Evolutionary conservation across 2,888 invertebrate species (phyloP).

Genomic region (Protodeltote pygarga): DNA sequence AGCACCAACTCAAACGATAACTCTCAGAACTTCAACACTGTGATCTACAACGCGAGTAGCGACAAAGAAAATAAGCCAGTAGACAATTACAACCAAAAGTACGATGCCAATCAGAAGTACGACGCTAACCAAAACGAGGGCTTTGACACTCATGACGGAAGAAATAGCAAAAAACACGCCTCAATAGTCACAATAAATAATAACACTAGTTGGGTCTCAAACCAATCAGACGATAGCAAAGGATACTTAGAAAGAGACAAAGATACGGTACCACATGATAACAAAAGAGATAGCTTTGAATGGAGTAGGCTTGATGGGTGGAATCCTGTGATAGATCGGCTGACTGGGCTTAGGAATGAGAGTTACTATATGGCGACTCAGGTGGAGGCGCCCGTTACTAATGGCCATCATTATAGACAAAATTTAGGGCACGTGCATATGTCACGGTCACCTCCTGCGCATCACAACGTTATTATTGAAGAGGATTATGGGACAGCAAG

Average conservation of each 20-base stretch:
- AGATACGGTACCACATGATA: conserved; percentile 80
- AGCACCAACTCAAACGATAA: conserved; percentile 77
- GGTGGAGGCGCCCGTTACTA: conserved; percentile 85
- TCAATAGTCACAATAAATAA: conserved; percentile 83
- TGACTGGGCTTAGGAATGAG: conserved; percentile 94
- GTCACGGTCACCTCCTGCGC: conserved; percentile 80
- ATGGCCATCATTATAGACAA: conserved; percentile 76
- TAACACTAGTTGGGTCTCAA: conserved; percentile 83
- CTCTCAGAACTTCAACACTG: conserved; percentile 80
- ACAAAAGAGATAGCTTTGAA: conserved; percentile 85
- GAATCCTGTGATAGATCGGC: conserved; percentile 96
- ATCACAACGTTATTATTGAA: conserved; percentile 89
- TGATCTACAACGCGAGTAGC: conserved; percentile 77
- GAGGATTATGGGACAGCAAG: conserved; percentile 85
- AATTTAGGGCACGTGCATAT: conserved; percentile 77
- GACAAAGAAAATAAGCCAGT: conserved; percentile 77
- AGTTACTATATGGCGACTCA: conserved; percentile 96
- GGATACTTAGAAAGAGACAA: conserved; percentile 82
- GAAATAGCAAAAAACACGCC: conserved; percentile 77
- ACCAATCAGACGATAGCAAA: conserved; percentile 83
- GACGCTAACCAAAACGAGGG: conserved; percentile 62
- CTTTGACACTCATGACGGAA: conserved; percentile 66
- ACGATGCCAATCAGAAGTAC: conserved; percentile 58
- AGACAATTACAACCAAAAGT: conserved; percentile 61
- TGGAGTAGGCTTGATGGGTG: conserved; percentile 89